These are phyloP conservation scores for Xiphophorus couchianus DNA, from an alignment of 2,113 vertebrate genomes.

Conservation along the genomic window DNA sequence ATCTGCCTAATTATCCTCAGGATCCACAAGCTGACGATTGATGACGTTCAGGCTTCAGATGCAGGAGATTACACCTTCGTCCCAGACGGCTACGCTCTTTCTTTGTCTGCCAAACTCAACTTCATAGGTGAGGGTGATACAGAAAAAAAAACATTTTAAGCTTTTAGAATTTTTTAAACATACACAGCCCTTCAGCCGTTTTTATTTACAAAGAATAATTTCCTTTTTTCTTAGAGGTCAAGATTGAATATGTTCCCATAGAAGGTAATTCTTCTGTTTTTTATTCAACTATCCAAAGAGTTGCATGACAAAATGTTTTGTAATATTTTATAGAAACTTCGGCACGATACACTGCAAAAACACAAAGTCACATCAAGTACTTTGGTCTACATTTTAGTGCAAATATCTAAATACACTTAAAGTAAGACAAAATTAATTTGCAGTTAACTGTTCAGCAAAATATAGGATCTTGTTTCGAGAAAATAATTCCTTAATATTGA, in stretches of 20 bases:
- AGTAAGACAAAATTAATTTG: no score
- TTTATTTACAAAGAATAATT: conserved; percentile 2
- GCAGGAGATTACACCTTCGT: conserved; percentile 91
- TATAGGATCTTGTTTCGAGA: no score
- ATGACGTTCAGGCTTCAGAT: conserved; percentile 85
- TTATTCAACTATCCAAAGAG: neutral
- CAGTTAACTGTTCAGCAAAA: no score
- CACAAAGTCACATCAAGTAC: no score
- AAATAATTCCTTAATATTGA: no score
- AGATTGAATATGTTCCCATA: conserved; percentile 89
- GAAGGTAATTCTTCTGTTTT: conserved; percentile 79
- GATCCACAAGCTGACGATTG: conserved; percentile 87
- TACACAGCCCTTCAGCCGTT: neutral
- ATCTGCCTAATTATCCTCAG: conserved; percentile 68
- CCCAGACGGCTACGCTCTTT: conserved; percentile 87
- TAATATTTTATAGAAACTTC: no score
- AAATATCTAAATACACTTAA: no score
- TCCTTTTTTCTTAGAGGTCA: conserved; percentile 83
- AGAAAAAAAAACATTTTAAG: neutral
- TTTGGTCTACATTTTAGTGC: no score
- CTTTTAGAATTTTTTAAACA: neutral
- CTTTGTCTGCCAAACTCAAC: conserved; percentile 91
- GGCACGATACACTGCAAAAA: no score
- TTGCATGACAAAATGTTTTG: neutral
- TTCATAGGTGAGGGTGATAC: conserved; percentile 83